phyloP scores from a whole-genome alignment of 2,888 invertebrate species.

The Lasioglossum figueresi region DNA sequence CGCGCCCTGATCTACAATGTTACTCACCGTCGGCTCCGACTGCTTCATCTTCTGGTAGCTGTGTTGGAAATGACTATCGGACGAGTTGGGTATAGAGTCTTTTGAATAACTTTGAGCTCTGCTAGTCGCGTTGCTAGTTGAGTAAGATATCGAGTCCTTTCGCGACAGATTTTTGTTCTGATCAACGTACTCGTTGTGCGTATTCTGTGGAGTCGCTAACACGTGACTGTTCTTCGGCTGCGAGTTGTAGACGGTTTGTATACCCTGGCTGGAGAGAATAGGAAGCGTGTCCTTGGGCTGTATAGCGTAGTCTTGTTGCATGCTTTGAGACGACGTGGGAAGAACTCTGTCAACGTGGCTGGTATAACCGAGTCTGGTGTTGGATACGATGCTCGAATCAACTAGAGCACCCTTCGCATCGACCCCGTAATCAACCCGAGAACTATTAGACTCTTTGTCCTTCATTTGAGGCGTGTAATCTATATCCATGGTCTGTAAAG shows the following conservation, averaged over 20 bases:
- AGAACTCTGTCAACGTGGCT: conserved; percentile 58
- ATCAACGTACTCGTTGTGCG: conserved; percentile 63
- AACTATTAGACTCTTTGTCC: conserved; percentile 63
- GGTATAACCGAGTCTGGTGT: conserved; percentile 53
- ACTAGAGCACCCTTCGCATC: conserved; percentile 60
- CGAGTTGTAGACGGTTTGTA: conserved; percentile 58
- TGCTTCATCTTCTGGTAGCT: conserved; percentile 64
- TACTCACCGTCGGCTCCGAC: conserved; percentile 31
- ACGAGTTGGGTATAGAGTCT: conserved; percentile 30
- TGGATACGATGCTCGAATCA: conserved; percentile 47
- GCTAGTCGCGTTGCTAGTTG: conserved; percentile 34
- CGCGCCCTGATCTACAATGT: conserved; percentile 44
- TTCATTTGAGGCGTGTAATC: conserved; percentile 68
- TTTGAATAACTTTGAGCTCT: conserved; percentile 63
- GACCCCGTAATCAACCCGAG: conserved; percentile 55
- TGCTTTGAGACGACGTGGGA: conserved; percentile 66
- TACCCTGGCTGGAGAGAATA: conserved; percentile 58
- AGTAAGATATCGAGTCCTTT: conserved; percentile 56
- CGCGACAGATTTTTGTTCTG: conserved; percentile 58
- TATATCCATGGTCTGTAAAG: conserved; percentile 61
- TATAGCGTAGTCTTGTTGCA: conserved; percentile 68
- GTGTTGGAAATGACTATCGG: conserved; percentile 61
- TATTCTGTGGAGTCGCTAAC: conserved; percentile 40
- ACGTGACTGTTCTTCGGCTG: conserved; percentile 60
- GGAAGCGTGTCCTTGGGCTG: conserved; percentile 67